phyloP scores from a whole-genome alignment of 2,797 vertebrate genomes.

The Rhyacichthys aspro region DNA sequence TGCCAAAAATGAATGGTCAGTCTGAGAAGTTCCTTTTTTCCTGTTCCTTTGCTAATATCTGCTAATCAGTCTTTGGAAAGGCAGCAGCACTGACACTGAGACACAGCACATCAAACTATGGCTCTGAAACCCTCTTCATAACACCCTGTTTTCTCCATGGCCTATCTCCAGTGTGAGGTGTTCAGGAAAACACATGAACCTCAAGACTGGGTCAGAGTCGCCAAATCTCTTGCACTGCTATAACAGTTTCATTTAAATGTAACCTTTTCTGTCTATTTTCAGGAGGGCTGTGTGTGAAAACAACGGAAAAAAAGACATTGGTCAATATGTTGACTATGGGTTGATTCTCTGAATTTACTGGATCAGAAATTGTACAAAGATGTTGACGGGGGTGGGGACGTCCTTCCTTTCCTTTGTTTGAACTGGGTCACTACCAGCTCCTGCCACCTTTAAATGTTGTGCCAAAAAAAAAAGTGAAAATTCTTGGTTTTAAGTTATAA shows the following conservation, averaged over 20 bases:
- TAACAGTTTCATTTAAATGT: constrained; percentile 2
- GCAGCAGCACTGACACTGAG: constrained; percentile 28
- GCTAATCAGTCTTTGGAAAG: constrained; percentile 13
- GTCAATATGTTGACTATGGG: neutral
- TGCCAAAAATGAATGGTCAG: no score
- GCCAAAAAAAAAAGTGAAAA: neutral
- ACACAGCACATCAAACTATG: constrained; percentile 17
- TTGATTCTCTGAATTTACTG: constrained; percentile 8
- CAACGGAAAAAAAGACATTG: neutral
- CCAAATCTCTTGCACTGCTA: constrained; percentile 1
- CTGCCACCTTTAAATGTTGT: constrained; percentile 16
- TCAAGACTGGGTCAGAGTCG: constrained; percentile 1
- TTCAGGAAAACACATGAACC: constrained; percentile 12
- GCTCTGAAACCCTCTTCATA: constrained; percentile 25
- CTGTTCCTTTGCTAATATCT: constrained; percentile 25
- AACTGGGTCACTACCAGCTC: constrained; percentile 20
- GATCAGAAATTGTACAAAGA: neutral
- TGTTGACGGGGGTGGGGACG: constrained; percentile 28
- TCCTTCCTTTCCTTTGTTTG: constrained; percentile 42
- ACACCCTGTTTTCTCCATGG: constrained; percentile 32
- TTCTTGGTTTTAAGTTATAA: neutral
- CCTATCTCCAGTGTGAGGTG: constrained; percentile 18
- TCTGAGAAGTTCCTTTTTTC: constrained; percentile 22
- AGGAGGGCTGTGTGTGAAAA: neutral
- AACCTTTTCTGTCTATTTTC: neutral